Evolutionary conservation across 2,888 invertebrate species (phyloP), one percentile per base, ranked within the genome.

Genomic region (Pilophorus perplexus): DNA sequence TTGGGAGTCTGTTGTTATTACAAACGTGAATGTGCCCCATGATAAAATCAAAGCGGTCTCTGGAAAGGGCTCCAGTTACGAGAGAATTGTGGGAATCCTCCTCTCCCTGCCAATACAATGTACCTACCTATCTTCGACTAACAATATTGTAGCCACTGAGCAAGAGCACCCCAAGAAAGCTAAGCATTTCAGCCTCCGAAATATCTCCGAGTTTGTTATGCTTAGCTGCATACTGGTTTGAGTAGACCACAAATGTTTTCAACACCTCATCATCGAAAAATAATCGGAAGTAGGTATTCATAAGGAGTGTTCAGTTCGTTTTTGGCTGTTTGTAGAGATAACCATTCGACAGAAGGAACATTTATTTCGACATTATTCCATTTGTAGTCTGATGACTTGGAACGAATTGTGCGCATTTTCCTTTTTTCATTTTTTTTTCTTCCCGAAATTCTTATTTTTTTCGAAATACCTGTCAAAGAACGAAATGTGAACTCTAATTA

Each of bases 161-260:
- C 16, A 64, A 28, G 20, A 65, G 25, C 52, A 67, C 55, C 8
- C 52, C 52, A 64, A 65, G 42, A 25, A 65, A 67, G 12, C 12
- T 16, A 3, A 23, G 18, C 37, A 71, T 68, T 65, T 70, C 68
- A 14, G 42, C 40, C 4, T 38, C 23, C 5, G 67, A 68, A 6
- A 65, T 50, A 28, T 69, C 62, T 10, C 40, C 60, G 22, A 38
- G 18, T 59, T 28, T 59, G 66, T 70, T 69, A 16, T 48, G 25
- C 33, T 62, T 64, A 10, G 68, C 57, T 38, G 69, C 68, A 64
- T 71, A 69, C 28, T 55, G 33, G 40, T 71, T 70, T 20, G 68
- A 64, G 48, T 46, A 66, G 16, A n/a, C 28, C 8, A 66, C 57
- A 10, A 66, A 23, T 2, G 23, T 1, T 18, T 1, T 38, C 8